Evolutionary conservation across 2,113 vertebrate genomes (phyloP), one percentile per base, ranked within the genome.

Genomic region (Dipodomys stephensi): DNA sequence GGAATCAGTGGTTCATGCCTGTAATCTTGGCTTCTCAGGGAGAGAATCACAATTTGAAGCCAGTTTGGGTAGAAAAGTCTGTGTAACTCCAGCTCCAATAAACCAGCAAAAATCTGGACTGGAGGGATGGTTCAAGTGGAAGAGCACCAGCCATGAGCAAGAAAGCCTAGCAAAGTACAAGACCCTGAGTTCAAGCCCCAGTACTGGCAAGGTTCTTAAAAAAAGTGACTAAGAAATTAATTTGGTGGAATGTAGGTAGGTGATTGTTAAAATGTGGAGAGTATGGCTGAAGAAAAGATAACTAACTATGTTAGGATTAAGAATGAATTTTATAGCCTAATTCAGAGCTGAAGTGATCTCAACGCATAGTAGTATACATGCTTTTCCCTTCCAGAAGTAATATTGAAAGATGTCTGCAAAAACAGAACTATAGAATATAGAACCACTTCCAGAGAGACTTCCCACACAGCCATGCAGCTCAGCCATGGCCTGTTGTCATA

Each of bases 401-500:
- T 53, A 71, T 1, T 86, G 67, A 93, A 84, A 80, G 84, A 69
- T 67, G 91, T 28, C 28, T 44, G 76, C 39, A 89, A 93, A 96
- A 93, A 89, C 81, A 94, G 87, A 91, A 74, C 25, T 44, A 16
- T 79, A 57, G 53, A 67, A 62, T 89, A 39, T 78, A 69, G 87
- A 92, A 28, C 3, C 49, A 68, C 69, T 81, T 69, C 20, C 44
- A 88, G 91, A 32, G 28, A 69, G 68, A 77, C 87, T 6, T 97
- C 91, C 95, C 95, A 95, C 72, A 81, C 60, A 87, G 22, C 25
- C 65, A 92, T 81, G 69, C 90, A 87, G 91, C 0, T 62, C 84
- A 90, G 89, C 95, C 81, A 82, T 79, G 22, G 87, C 76, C 92
- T 91, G 77, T 91, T 88, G 72, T 49, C 49, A 49, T 49, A 12